phyloP scores from a whole-genome alignment of 2,888 invertebrate genomes.

The Drosophila monieri region DNA sequence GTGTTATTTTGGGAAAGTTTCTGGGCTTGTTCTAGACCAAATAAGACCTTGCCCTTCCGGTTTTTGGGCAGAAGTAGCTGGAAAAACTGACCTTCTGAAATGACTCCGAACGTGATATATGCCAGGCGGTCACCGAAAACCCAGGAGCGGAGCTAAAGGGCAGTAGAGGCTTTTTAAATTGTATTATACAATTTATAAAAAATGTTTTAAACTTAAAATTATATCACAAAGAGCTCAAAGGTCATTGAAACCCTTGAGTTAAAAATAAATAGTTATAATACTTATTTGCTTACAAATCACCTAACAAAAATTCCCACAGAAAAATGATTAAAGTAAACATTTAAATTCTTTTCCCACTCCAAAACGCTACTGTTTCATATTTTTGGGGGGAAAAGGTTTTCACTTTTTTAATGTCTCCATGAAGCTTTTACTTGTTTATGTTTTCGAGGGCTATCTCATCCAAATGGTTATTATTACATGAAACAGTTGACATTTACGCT shows the following conservation, averaged over 20 bases:
- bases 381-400: slow-evolving; percentile 46
- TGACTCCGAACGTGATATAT: slow-evolving; percentile 36
- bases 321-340: slow-evolving; percentile 1
- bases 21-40: slow-evolving; percentile 36
- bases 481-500: slow-evolving; percentile 51
- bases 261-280: slow-evolving; percentile 11
- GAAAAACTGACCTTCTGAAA: slow-evolving; percentile 57
- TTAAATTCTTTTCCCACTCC: slow-evolving; percentile 4
- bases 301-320: slow-evolving; percentile 5
- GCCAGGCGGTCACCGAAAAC: slow-evolving; percentile 41
- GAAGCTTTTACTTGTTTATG: slow-evolving; percentile 45
- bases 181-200: neutral
- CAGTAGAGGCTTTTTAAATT: neutral
- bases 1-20: slow-evolving; percentile 38
- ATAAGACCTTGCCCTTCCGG: slow-evolving; percentile 61
- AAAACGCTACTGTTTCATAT: slow-evolving; percentile 31
- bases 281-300: slow-evolving; percentile 6
- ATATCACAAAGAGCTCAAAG: neutral
- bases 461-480: slow-evolving; percentile 28
- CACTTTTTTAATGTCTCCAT: slow-evolving; percentile 69
- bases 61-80: slow-evolving; percentile 53
- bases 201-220: neutral
- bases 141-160: slow-evolving; percentile 18
- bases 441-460: slow-evolving; percentile 20
- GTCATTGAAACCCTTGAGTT: neutral